Evolutionary conservation across 2,888 invertebrate species (phyloP).

Genomic region (Colletes collaris): DNA sequence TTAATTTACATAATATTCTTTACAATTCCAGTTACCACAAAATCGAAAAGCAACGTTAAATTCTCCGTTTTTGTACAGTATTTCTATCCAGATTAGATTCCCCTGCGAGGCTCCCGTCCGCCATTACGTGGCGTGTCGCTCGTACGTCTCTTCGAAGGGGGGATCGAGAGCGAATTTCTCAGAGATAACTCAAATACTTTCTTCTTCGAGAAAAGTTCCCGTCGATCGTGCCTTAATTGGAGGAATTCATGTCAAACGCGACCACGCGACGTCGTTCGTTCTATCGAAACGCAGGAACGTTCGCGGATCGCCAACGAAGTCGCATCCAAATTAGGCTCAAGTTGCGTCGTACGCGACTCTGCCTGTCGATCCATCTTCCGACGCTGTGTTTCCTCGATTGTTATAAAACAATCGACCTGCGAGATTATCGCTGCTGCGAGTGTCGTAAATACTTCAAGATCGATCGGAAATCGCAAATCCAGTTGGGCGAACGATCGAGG

Average conservation of each 20-base stretch:
- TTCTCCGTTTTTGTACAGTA: too few relatives aligned
- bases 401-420: slow-evolving; percentile 62
- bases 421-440: slow-evolving; percentile 52
- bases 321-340: slow-evolving; percentile 35
- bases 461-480: slow-evolving; percentile 69
- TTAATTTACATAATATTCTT: too few relatives aligned
- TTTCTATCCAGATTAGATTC: background rate
- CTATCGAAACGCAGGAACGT: background rate
- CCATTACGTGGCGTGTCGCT: background rate
- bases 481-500: slow-evolving; percentile 43
- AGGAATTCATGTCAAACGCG: slow-evolving; percentile 40
- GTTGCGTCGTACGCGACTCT: background rate
- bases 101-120: background rate
- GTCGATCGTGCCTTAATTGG: slow-evolving; percentile 53
- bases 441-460: slow-evolving; percentile 70
- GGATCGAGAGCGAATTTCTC: slow-evolving; percentile 3
- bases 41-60: too few relatives aligned
- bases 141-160: background rate
- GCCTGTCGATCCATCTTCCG: slow-evolving; percentile 15
- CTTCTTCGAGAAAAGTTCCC: slow-evolving; percentile 3
- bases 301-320: slow-evolving; percentile 33
- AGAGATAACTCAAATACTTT: background rate
- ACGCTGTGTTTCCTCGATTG: slow-evolving; percentile 40
- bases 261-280: background rate
- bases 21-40: too few relatives aligned